Evolutionary conservation across 2,113 vertebrate species (phyloP), one percentile per base, ranked within the genome.

Genomic region (Callorhinus ursinus): DNA sequence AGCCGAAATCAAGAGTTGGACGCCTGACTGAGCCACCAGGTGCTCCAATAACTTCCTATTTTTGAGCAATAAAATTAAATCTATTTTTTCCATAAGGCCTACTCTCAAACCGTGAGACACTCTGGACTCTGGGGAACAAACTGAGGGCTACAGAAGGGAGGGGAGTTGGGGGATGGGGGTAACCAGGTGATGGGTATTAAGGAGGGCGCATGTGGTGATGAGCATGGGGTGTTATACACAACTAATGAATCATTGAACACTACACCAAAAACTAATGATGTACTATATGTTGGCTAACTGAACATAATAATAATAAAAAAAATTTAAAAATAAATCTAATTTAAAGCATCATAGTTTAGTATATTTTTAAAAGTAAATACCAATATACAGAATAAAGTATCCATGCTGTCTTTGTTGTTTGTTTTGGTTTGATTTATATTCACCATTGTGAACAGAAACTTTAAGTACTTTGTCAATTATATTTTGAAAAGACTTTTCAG

Each of bases 401-500:
- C 11, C 24, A 19, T 31, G 18, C 4, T 87, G 9, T 28, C 87
- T 83, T 42, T 79, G 11, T 77, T 90, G 26, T 33, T 91, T 63
- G 18, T 55, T 95, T 85, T 90, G 21, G 2, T 86, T 96, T 90
- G 12, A 82, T 92, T 77, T 74, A 63, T 42, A 65, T 81, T 89
- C 13, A 83, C 15, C 31, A 57, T 5, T 69, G 53, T 79, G 4
- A 57, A 90, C 1, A 89, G n/a, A 97, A 95, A 67, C 9, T 21
- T 87, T 36, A 92, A 65, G 39, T 76, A 26, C 2, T 85, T 51
- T 87, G 13, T 72, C 0, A 0, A 46, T 79, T 72, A n/a, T 26
- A 65, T 71, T 95, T 95, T 88, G 19, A 46, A 76, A 90, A 97
- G 24, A 28, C 7, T 77, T 95, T 71, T 5, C 26, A 77, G 61